Conservation (phyloP, 2,888 invertebrate species). For the Watsonalla binaria region DNA sequence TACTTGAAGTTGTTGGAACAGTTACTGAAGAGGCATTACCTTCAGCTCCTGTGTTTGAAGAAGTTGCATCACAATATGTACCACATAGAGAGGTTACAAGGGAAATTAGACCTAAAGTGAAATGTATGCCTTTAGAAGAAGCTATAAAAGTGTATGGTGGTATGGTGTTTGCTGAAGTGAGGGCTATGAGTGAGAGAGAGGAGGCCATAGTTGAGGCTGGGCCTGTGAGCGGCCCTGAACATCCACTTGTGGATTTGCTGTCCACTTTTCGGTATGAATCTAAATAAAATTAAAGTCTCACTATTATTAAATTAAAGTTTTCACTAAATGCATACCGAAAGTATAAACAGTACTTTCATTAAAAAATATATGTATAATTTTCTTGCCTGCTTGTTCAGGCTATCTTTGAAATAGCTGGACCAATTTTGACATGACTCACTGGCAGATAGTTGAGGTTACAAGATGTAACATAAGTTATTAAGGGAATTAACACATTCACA, state of each 20-base stretch:
- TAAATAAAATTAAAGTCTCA: background rate
- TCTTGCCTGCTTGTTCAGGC: too few relatives aligned
- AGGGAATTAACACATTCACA: too few relatives aligned
- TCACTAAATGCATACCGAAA: too few relatives aligned
- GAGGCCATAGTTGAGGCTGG: constrained; percentile 59
- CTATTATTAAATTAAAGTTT: too few relatives aligned
- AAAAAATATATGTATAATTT: too few relatives aligned
- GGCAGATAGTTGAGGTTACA: too few relatives aligned
- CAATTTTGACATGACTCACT: too few relatives aligned
- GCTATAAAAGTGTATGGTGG: constrained; percentile 54
- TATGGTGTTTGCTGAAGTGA: constrained; percentile 53
- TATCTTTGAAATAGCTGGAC: too few relatives aligned
- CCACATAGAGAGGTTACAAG: constrained; percentile 14
- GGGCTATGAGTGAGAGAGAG: constrained; percentile 55
- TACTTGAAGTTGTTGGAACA: constrained; percentile 1
- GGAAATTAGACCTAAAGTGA: constrained; percentile 27
- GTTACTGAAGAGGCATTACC: constrained; percentile 29
- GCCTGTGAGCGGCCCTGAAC: constrained; percentile 50
- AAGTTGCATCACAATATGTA: constrained; percentile 13
- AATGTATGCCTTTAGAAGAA: constrained; percentile 55
- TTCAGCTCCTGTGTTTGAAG: constrained; percentile 56
- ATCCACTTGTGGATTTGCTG: constrained; percentile 63
- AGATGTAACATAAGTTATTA: too few relatives aligned
- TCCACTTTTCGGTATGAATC: constrained; percentile 58
- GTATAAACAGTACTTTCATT: too few relatives aligned